These are phyloP conservation scores for Tretioscincus oriximinensis DNA, from an alignment of 2,113 vertebrate genomes.

Conservation along the genomic window DNA sequence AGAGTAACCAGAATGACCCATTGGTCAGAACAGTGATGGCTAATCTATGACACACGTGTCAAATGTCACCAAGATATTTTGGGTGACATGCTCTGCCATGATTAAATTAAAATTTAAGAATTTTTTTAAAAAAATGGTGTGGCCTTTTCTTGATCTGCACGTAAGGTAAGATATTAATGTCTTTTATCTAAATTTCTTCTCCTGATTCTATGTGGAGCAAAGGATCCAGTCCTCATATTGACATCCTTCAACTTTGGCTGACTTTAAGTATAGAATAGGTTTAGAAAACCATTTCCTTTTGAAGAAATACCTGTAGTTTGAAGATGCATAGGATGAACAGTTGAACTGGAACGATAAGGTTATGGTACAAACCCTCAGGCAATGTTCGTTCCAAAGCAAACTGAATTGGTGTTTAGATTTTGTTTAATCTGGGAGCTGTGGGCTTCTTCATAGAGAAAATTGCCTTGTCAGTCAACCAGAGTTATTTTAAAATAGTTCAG, in stretches of 20 bases:
- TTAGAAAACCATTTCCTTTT: not conserved
- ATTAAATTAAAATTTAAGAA: no score
- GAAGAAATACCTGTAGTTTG: not conserved
- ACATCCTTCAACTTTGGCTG: not conserved
- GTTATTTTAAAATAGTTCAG: not conserved
- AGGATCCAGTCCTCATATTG: no score
- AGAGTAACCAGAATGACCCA: no score
- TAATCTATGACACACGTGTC: no score
- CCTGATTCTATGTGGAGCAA: no score
- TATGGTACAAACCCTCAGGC: not conserved
- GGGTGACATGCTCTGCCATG: no score
- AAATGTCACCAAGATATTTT: no score
- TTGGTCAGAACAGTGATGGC: no score
- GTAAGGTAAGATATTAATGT: no score
- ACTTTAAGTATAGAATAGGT: not conserved
- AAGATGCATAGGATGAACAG: not conserved
- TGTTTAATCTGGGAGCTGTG: not conserved
- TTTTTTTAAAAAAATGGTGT: no score
- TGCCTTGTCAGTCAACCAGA: not conserved
- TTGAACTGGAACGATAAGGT: not conserved
- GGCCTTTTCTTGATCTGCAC: no score
- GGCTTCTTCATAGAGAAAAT: not conserved
- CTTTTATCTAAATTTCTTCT: no score
- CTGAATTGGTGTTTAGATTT: conserved; percentile 9
- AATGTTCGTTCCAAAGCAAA: not conserved